Percentiles rank a stretch among this genome's conserved stretches.
These are phyloP conservation scores for Potamarius usumacintae DNA, from an alignment of 2,113 vertebrate genomes.

Conservation along the genomic window DNA sequence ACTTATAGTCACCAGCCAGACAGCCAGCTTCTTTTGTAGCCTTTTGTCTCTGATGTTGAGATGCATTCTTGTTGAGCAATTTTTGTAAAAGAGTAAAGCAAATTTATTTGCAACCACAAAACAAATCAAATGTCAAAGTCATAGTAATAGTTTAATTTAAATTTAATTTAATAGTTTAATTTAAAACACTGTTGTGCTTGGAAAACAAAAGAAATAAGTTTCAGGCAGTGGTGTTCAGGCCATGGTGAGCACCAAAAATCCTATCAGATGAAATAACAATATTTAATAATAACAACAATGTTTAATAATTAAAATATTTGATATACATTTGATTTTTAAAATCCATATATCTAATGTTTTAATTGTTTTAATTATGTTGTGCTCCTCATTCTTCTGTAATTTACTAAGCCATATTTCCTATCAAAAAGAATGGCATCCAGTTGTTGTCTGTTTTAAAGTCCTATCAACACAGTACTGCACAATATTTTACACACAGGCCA, in stretches of 20 bases:
- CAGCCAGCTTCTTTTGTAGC: too few species aligned
- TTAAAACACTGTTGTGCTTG: too few species aligned
- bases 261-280: background rate
- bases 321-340: too few species aligned
- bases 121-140: background rate
- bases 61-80: background rate
- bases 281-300: background rate
- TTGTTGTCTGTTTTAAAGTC: background rate
- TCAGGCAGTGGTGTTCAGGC: background rate
- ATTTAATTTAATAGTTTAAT: too few species aligned
- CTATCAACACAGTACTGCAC: background rate
- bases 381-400: background rate
- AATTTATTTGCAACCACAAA: background rate
- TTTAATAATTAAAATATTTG: too few species aligned
- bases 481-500: too few species aligned
- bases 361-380: too few species aligned
- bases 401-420: background rate
- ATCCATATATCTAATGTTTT: too few species aligned
- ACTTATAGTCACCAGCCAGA: too few species aligned
- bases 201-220: background rate
- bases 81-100: background rate
- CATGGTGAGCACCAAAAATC: background rate
- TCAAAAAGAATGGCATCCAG: background rate
- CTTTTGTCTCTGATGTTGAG: background rate
- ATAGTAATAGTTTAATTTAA: background rate